Evolutionary conservation across 64 coral and sea anemone species (phyloP), one percentile per base, ranked within the genome.

Genomic region (Dendronephthya gigantea): DNA sequence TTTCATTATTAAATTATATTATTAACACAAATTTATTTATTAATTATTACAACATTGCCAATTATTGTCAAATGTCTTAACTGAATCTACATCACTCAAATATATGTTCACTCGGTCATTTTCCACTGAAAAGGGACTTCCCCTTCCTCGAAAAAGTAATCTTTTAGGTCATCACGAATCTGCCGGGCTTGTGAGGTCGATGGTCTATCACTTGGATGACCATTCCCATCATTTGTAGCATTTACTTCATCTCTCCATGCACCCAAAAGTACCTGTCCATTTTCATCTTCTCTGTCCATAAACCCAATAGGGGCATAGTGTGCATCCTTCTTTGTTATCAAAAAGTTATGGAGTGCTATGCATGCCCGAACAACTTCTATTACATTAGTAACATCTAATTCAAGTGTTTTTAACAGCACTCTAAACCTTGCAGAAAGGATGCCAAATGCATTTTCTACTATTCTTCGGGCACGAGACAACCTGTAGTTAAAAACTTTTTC

Each of bases 281-380:
- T 40, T 28, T 87, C 85, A 91, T 87, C 58, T 28, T 84, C 55
- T 83, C 35, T 87, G 31, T 91, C 90, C 62, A 91, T 39, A 17
- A 87, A 58, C 14, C 51, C 51, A 19, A 17, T 6, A 17, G 51
- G 51, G 22, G 6, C 22, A 58, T 58, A 58, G 15, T 11, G 6
- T 58, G 6, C 51, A n/a, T 58, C 51, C 22, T 58, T 58, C 12
- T 58, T 58, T 16, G 23, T 58, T 17, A 58, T 58, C 4, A 58
- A 17, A 14, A 58, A 58, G 51, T 58, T 58, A 17, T 58, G 51
- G 3, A 58, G 12, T 22, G 22, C 51, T 3, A 58, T 7, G 22
- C 51, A 58, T 58, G 51, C 12, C 22, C 51, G 13, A 17, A 58
- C 51, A 58, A 58, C 51, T 2, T 58, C 7, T 17, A 58, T 22